Percentiles rank a stretch among this genome's conserved stretches.
Evolutionary conservation across 2,113 vertebrate genomes (phyloP).

Genomic region (Cinclus mexicanus): DNA sequence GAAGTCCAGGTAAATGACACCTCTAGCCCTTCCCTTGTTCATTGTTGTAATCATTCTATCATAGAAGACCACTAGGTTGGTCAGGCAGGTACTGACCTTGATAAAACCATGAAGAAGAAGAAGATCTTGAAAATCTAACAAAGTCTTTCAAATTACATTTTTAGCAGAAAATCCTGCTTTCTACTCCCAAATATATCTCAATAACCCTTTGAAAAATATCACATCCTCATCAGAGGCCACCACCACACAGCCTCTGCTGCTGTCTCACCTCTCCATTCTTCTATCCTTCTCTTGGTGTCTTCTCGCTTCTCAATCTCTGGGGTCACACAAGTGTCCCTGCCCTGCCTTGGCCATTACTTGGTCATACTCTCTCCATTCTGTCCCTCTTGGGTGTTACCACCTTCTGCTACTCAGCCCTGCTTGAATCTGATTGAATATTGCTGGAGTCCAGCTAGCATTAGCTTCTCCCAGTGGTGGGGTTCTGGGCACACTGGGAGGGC

Average conservation of each 20-base stretch:
- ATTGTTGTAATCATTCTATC: not conserved
- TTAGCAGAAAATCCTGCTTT: not conserved
- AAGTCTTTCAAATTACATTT: not conserved
- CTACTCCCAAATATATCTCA: not conserved
- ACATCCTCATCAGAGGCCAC: not conserved
- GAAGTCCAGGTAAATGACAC: not conserved
- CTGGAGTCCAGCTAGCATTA: not conserved
- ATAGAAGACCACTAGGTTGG: not conserved
- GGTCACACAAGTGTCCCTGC: rapidly evolving
- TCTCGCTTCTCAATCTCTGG: rapidly evolving
- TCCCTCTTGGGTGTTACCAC: not conserved
- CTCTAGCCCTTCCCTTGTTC: not conserved
- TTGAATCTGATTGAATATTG: too few species aligned
- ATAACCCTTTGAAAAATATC: not conserved
- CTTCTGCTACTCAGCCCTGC: not conserved
- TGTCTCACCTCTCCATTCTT: not conserved
- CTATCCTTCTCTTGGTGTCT: not conserved
- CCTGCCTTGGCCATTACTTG: not conserved
- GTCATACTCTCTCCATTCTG: not conserved
- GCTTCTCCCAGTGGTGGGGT: not conserved
- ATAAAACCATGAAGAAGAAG: not conserved
- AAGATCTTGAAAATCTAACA: not conserved
- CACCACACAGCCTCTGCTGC: not conserved
- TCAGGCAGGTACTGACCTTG: not conserved
- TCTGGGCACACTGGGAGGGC: not conserved